A percentile compares a stretch with the other conserved stretches of the same genome.
phyloP scores from a whole-genome alignment of 92 coral and sea anemone genomes.

The Umimayanthus kanabou region DNA sequence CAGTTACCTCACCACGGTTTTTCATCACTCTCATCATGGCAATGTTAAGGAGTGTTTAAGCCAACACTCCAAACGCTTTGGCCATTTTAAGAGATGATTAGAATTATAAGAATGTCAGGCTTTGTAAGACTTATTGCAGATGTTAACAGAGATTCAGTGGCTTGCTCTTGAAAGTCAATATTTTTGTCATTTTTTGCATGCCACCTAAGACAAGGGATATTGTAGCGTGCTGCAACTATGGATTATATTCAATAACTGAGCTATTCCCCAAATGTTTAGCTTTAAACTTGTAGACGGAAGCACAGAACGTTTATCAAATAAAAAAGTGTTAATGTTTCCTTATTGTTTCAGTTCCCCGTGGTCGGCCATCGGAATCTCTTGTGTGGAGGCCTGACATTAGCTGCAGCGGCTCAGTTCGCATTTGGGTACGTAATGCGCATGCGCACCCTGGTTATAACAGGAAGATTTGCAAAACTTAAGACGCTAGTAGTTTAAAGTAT shows the following conservation, averaged over 20 bases:
- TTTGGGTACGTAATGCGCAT: conserved; percentile 17
- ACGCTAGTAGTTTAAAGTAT: no score
- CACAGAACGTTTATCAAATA: not conserved
- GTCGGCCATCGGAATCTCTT: conserved; percentile 12
- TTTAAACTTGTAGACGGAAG: not conserved
- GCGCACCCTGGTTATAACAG: not conserved
- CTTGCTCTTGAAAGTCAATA: no score
- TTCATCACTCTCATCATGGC: no score
- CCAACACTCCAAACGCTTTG: no score
- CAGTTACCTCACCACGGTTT: not conserved
- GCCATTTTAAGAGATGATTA: no score
- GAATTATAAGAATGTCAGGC: no score
- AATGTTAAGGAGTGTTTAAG: no score
- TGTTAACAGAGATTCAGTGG: no score
- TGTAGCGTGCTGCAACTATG: not conserved
- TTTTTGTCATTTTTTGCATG: no score
- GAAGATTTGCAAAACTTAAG: not conserved
- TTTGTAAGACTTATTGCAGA: no score
- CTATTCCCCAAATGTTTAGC: not conserved
- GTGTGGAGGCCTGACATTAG: conserved; percentile 25
- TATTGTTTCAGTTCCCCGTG: conserved; percentile 16
- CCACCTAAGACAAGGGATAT: no score
- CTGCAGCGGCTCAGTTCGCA: conserved; percentile 23
- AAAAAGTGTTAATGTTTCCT: not conserved
- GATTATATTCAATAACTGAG: not conserved